phyloP scores from a whole-genome alignment of 2,797 vertebrate genomes.

The Bufotes viridis region DNA sequence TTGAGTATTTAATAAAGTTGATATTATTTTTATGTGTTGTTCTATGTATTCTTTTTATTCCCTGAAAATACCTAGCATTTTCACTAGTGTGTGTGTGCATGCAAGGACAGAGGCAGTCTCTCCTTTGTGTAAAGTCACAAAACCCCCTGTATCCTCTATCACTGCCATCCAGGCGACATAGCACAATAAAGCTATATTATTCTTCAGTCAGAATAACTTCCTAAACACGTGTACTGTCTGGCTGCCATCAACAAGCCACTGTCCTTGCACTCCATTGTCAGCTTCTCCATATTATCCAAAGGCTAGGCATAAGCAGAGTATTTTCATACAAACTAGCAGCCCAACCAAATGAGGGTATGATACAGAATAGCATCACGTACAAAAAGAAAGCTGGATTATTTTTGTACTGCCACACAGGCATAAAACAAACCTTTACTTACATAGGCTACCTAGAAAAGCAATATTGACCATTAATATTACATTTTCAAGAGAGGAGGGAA shows the following conservation, averaged over 20 bases:
- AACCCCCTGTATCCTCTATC: slow-evolving; percentile 31
- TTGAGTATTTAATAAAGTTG: slow-evolving; percentile 86
- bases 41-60: slow-evolving; percentile 51
- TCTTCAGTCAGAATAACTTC: slow-evolving; percentile 54
- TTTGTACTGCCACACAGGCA: background rate
- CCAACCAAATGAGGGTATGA: background rate
- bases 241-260: slow-evolving; percentile 7
- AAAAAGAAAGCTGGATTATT: too few relatives aligned
- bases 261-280: background rate
- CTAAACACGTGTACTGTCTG: slow-evolving; percentile 52
- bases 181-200: slow-evolving; percentile 50
- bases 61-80: slow-evolving; percentile 1
- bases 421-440: background rate
- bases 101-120: background rate
- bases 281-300: background rate
- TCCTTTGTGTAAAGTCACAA: slow-evolving; percentile 29
- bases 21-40: slow-evolving; percentile 82
- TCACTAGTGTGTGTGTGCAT: background rate
- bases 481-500: background rate
- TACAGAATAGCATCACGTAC: too few relatives aligned
- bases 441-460: background rate
- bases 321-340: background rate
- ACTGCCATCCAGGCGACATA: slow-evolving; percentile 19
- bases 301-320: background rate
- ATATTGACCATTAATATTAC: background rate